Percentiles rank a stretch among this genome's conserved stretches.
Evolutionary conservation across 1,140 invertebrate genomes (phyloP).

Genomic region (Saccostrea echinata): DNA sequence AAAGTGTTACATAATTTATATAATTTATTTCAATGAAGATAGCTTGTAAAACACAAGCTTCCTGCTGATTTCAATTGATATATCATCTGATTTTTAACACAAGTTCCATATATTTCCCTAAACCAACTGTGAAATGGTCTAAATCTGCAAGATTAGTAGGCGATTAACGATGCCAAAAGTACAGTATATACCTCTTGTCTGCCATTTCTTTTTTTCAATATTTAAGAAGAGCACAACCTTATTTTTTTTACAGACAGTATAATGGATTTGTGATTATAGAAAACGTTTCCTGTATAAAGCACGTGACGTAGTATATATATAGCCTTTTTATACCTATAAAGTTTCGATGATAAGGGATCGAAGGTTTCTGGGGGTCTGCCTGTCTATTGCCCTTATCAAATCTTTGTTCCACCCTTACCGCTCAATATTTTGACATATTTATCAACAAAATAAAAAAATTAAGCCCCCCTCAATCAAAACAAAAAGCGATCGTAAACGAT

Average conservation of each 20-base stretch:
- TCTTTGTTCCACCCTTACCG: slow-evolving; percentile 22
- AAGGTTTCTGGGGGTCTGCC: background rate
- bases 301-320: background rate
- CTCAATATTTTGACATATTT: slow-evolving; percentile 33
- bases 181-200: background rate
- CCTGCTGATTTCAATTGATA: slow-evolving; percentile 2
- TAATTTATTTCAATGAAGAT: slow-evolving; percentile 25
- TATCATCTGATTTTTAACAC: slow-evolving; percentile 21
- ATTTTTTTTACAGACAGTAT: background rate
- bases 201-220: background rate
- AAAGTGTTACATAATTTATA: slow-evolving; percentile 24
- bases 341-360: background rate
- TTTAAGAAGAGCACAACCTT: background rate
- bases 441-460: slow-evolving; percentile 34
- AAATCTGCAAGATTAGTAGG: background rate
- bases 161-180: background rate
- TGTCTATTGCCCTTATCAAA: slow-evolving; percentile 30
- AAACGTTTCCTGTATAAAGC: background rate
- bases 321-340: background rate
- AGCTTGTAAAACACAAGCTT: slow-evolving; percentile 12
- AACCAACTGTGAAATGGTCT: slow-evolving; percentile 6
- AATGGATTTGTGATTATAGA: slow-evolving; percentile 16
- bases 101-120: slow-evolving; percentile 2
- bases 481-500: slow-evolving; percentile 15
- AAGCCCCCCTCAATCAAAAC: slow-evolving; percentile 26